Evolutionary conservation across 1,140 invertebrate genomes (phyloP), one percentile per base, ranked within the genome.

Genomic region (Bursaphelenchus mucronatus): DNA sequence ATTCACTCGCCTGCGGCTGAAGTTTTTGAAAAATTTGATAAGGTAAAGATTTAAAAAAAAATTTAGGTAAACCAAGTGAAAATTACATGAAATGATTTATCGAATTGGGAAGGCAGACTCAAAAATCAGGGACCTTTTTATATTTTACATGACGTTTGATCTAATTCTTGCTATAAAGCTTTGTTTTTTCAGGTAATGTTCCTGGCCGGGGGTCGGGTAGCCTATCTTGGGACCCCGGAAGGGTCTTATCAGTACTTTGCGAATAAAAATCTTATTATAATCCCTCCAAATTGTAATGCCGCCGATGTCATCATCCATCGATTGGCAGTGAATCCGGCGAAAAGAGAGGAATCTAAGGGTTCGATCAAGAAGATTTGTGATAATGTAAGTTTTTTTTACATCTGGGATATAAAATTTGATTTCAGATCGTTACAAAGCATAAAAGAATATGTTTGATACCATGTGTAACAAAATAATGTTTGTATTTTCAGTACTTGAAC

Each of bases 1-100:
- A 88, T 92, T 40, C 90, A 92, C 82, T 90, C 92, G 75, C 90
- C 90, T 0, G 88, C 89, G 8, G 91, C 90, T 3, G 88, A 89
- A 66, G 85, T 91, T 9, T 90, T 91, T 71, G 87, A 89, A 71
- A 82, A 89, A 50, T 92, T 92, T 81, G 87, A 90, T 59, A 85
- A 89, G 77, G 86, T 91, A 30, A 30, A 30, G 30, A 5, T 30
- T 30, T 5, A 30, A 30, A 30, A 30, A 3, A 30, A 3, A 5
- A 3, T 30, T 30, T 5, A 30, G 30, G 30, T 30, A 30, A 3
- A 5, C 5, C 30, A 30, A 30, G 5, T 30, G 30, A 5, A 5
- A n/a, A n/a, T n/a, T n/a, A n/a, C n/a, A 30, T 30, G 30, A 30
- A 30, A 30, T 30, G 30, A 30, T 30, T 5, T 30, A 5, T 30